A percentile compares a stretch with the other conserved stretches of the same genome.
phyloP scores from a whole-genome alignment of 2,888 invertebrate species.

The Strigamia transsilvanica region DNA sequence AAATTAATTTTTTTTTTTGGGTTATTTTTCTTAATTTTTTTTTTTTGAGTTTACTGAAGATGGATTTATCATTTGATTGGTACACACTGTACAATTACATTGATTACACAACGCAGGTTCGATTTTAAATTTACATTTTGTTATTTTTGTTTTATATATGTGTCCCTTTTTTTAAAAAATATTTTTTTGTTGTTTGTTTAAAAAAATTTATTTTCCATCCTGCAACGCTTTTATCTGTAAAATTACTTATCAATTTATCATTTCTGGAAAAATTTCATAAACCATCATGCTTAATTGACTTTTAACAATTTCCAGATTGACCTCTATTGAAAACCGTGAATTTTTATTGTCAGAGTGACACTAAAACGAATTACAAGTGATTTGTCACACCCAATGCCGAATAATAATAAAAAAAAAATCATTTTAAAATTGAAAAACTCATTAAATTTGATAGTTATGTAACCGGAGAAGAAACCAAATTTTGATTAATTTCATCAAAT shows the following conservation, averaged over 20 bases:
- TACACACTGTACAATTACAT: slow-evolving; percentile 7
- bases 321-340: slow-evolving; percentile 5
- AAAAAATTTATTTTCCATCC: not conserved
- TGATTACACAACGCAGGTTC: not conserved
- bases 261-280: not conserved
- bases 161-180: not conserved
- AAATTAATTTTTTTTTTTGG: not conserved
- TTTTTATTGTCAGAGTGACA: not conserved
- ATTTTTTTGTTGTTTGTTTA: not conserved
- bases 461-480: not conserved
- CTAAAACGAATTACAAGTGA: not conserved
- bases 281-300: not conserved
- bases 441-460: not conserved
- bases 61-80: slow-evolving; percentile 3
- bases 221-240: not conserved
- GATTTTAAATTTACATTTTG: not conserved
- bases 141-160: not conserved
- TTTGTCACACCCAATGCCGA: not conserved
- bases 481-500: not conserved
- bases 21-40: not conserved
- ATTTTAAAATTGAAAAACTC: not conserved
- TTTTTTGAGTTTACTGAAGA: not conserved
- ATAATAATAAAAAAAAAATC: not conserved
- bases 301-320: not conserved
- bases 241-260: not conserved